Percentiles rank a stretch among this genome's conserved stretches.
Evolutionary conservation across 2,113 vertebrate genomes (phyloP).

Genomic region (Cololabis saira): DNA sequence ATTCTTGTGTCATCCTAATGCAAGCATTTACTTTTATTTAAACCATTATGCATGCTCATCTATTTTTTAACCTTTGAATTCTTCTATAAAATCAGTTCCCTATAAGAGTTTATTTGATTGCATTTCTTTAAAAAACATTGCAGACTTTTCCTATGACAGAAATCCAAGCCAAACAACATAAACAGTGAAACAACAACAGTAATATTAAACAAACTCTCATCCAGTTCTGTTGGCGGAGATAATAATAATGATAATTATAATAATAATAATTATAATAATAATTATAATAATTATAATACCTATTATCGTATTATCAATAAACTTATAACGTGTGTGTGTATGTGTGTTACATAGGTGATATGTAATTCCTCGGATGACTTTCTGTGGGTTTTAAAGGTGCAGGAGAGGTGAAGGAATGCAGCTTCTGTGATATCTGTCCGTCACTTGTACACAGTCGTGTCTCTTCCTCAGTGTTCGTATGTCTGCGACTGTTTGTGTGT

Average conservation of each 20-base stretch:
- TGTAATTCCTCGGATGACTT: constrained; percentile 72
- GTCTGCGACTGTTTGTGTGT: constrained; percentile 73
- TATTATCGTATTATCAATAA: constrained; percentile 67
- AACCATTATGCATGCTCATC: constrained; percentile 76
- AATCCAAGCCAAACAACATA: constrained; percentile 78
- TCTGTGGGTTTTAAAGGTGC: constrained; percentile 67
- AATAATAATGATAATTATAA: constrained; percentile 61
- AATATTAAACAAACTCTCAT: constrained; percentile 66
- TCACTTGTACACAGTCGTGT: constrained; percentile 70
- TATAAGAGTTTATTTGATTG: constrained; percentile 66
- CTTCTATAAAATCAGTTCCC: constrained; percentile 65
- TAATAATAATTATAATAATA: too few species aligned
- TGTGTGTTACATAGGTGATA: constrained; percentile 74
- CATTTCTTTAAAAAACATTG: constrained; percentile 68
- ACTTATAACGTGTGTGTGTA: constrained; percentile 74
- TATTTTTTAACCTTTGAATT: constrained; percentile 63
- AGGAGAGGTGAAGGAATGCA: constrained; percentile 73
- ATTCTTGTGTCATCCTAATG: constrained; percentile 77
- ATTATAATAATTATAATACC: constrained; percentile 52
- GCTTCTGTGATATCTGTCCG: constrained; percentile 73
- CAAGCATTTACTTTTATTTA: constrained; percentile 78
- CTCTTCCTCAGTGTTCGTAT: constrained; percentile 67
- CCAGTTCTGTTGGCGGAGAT: constrained; percentile 53
- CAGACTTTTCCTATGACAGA: constrained; percentile 70
- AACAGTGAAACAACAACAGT: constrained; percentile 69